Conservation (phyloP, 2,113 vertebrate species). For the Acrocephalus kingi region DNA sequence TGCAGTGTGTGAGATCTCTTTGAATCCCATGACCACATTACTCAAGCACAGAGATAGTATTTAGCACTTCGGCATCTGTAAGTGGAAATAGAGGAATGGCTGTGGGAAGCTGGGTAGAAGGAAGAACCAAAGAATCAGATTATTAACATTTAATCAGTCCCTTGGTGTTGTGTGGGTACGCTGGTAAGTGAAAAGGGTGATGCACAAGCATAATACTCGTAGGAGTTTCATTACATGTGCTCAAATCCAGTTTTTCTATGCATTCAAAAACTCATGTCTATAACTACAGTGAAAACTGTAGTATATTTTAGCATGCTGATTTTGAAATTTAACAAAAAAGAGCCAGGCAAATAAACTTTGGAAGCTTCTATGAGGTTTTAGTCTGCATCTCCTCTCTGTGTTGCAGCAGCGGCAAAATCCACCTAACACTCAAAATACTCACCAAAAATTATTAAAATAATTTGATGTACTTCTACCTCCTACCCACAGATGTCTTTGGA, state of each 20-base stretch:
- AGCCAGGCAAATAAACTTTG: not conserved
- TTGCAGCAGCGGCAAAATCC: not conserved
- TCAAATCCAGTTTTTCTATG: not conserved
- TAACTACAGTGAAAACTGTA: not conserved
- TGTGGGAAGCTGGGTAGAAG: not conserved
- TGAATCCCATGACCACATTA: not conserved
- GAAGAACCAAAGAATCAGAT: not conserved
- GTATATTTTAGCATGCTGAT: not conserved
- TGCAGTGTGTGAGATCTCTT: not conserved
- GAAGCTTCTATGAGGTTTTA: not conserved
- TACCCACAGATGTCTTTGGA: not conserved
- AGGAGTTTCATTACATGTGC: not conserved
- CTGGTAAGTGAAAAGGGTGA: not conserved
- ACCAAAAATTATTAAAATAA: not conserved
- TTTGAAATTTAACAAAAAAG: not conserved
- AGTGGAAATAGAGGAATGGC: not conserved
- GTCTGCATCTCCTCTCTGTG: not conserved
- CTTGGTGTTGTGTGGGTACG: fast-evolving
- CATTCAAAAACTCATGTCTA: not conserved
- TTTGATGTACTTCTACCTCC: not conserved
- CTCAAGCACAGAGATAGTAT: not conserved
- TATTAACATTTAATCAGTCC: not conserved
- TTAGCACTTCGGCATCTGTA: not conserved
- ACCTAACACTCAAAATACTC: not conserved
- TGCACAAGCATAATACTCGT: not conserved